Evolutionary conservation across 2,113 vertebrate species (phyloP), one percentile per base, ranked within the genome.

Genomic region (Okapia johnstoni): DNA sequence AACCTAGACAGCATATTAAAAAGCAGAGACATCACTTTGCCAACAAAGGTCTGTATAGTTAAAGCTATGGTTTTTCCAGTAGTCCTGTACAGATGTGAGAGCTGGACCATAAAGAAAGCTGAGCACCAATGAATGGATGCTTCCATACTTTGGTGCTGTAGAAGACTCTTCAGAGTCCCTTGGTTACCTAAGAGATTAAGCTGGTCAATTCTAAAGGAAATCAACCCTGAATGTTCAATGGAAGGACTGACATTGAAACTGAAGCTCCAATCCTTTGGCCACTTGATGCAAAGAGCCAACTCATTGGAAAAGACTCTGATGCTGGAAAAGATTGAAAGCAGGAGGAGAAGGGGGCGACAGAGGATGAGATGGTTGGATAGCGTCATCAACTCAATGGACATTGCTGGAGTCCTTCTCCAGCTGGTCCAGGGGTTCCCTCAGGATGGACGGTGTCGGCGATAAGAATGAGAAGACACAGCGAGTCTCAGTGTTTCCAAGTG

Each of bases 111-210:
- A 43, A 76, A 43, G 40, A 26, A 76, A 12, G 40, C 40, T 76
- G 40, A 76, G 23, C 40, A 14, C 40, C 70, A 43, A 4, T 0
- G 3, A 76, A 43, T 7, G 0, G 0, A 26, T 43, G 70, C 12
- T 76, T 76, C 4, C 43, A 25, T 43, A 76, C 6, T 43, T 40
- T 43, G 12, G 70, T 76, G 70, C 6, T 76, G 23, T 13, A 76
- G 70, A 43, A 43, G 12, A 76, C 40, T 26, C 70, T 76, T 43
- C 23, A 76, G 70, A 76, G 40, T 26, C 70, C 40, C 23, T 76
- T 76, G 70, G 23, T 3, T 26, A 14, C 36, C 12, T 7, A 43
- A 21, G 70, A 76, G 70, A 76, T 26, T 26, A 76, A 76, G 23
- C 23, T 40, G 40, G 66, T 70, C 33, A 66, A 10, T 66, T 4